Evolutionary conservation across 2,797 vertebrate species (phyloP).

Genomic region (Erethizon dorsatum): DNA sequence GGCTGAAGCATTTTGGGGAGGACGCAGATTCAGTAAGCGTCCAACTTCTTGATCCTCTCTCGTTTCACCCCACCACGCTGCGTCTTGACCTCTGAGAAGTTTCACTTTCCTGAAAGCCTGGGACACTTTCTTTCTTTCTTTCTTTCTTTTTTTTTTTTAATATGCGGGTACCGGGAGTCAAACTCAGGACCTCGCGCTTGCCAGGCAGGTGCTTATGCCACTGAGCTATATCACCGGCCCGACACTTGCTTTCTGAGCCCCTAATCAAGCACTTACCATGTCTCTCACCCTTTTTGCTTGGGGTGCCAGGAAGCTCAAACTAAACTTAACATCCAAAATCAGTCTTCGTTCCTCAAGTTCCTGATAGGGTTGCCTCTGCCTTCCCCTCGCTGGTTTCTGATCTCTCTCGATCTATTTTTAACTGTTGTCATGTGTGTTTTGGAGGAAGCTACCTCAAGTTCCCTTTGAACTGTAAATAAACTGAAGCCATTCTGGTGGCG

Average conservation of each 20-base stretch:
- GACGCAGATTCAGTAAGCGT: not conserved
- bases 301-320: not conserved
- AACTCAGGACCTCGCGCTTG: too few species aligned
- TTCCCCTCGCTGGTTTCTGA: constrained; percentile 70
- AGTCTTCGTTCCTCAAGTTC: not conserved
- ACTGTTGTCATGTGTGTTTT: constrained; percentile 53
- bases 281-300: not conserved
- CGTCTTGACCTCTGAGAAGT: not conserved
- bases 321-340: not conserved
- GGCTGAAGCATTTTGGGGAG: not conserved
- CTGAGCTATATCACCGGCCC: too few species aligned
- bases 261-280: not conserved
- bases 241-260: constrained; percentile 13
- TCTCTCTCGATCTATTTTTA: constrained; percentile 77
- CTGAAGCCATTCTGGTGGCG: not conserved
- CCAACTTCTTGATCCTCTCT: not conserved
- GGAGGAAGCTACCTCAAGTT: constrained; percentile 73
- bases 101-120: constrained; percentile 44
- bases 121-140: too few species aligned
- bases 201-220: too few species aligned
- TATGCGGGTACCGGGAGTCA: too few species aligned
- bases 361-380: not conserved
- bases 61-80: too few species aligned
- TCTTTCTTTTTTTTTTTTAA: too few species aligned
- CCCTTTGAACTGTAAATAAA: constrained; percentile 64